Evolutionary conservation across 2,797 vertebrate species (phyloP), one percentile per base, ranked within the genome.

Genomic region (Anguilla megastoma): DNA sequence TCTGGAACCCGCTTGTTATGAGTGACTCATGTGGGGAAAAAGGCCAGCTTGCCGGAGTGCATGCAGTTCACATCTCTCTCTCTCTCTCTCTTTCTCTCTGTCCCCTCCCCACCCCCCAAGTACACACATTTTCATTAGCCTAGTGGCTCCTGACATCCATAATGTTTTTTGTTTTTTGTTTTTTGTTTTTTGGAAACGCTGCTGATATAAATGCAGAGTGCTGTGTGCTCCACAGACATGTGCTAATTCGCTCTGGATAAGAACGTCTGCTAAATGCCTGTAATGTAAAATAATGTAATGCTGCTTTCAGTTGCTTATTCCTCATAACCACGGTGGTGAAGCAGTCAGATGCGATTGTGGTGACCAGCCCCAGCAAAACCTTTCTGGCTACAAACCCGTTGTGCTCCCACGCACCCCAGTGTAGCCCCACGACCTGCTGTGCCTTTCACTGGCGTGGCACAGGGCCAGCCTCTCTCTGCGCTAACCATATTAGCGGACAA

Each of bases 401-500:
- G 3, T 14, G 14, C 45, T 56, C 50, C 52, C 83, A 16, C 24
- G 30, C 14, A 14, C 50, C 52, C 50, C 50, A n/a, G 52, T 18
- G 83, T 12, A 18, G 36, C 74, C 74, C 33, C n/a, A 30, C 83
- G n/a, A 56, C 50, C 33, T 6, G 83, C 83, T 36, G 83, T 54
- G 83, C 54, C 83, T 56, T 52, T 84, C 82, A 54, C 24, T 14
- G 82, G 50, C 24, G 24, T 27, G 82, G 82, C 82, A 10, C 41
- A 12, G n/a, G 33, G 50, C 52, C 83, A 56, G 48, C n/a, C 41
- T 33, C 83, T 58, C 12, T 52, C 48, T 50, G 12, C 50, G n/a
- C n/a, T 56, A 84, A 58, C 52, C n/a, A 12, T 18, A 84, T 84
- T 84, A 84, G 82, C 27, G 52, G 50, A 84, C 82, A 84, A 84